phyloP scores from a whole-genome alignment of 1,140 invertebrate genomes.

The Drosophila orena region DNA sequence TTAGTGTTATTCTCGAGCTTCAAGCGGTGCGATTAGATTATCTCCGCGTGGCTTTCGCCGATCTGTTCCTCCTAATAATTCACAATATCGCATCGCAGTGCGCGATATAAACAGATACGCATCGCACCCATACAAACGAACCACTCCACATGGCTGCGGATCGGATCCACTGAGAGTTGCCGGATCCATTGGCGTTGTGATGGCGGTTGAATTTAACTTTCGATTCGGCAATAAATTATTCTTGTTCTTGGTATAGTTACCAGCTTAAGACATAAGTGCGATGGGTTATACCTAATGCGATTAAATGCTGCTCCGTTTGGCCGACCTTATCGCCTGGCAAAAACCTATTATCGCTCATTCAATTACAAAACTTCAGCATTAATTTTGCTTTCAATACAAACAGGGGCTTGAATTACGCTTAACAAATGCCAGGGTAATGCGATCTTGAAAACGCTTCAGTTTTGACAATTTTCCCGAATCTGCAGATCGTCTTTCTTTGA shows the following conservation, averaged over 20 bases:
- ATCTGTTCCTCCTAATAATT: conserved; percentile 55
- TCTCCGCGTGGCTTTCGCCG: conserved; percentile 18
- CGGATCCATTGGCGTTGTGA: conserved; percentile 1
- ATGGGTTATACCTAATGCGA: no score
- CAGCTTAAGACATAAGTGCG: background rate
- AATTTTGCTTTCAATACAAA: background rate
- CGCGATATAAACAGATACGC: conserved; percentile 42
- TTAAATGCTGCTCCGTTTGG: background rate
- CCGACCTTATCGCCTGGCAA: background rate
- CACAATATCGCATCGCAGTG: conserved; percentile 38
- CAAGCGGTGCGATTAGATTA: conserved; percentile 62
- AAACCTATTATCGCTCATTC: background rate
- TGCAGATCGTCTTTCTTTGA: background rate
- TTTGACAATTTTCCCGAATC: background rate
- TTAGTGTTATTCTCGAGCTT: conserved; percentile 12
- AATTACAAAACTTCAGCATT: conserved; percentile 1
- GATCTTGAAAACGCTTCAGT: background rate
- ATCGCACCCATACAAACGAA: conserved; percentile 4
- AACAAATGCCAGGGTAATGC: conserved; percentile 2
- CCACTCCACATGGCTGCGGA: conserved; percentile 21
- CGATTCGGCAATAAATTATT: background rate
- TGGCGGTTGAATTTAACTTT: background rate
- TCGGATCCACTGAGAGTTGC: conserved; percentile 8
- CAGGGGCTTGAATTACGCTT: background rate
- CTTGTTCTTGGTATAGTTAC: background rate